Evolutionary conservation across 2,797 vertebrate genomes (phyloP).

Genomic region (Glyptemys insculpta): DNA sequence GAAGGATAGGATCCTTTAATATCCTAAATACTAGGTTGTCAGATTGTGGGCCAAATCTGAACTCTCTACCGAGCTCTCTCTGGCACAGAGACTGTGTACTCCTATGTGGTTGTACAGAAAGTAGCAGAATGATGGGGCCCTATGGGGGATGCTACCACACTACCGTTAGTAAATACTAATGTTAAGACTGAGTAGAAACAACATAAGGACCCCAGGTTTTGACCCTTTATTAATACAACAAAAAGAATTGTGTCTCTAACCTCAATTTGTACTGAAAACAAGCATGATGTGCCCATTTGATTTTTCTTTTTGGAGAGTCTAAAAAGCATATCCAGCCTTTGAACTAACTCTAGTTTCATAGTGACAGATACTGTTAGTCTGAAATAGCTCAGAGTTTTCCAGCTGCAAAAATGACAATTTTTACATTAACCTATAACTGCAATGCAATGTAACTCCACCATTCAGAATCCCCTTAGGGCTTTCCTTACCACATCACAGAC

Average conservation of each 20-base stretch:
- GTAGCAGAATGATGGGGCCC: not conserved
- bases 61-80: rapidly evolving
- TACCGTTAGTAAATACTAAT: not conserved
- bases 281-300: not conserved
- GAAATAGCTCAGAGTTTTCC: not conserved
- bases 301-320: not conserved
- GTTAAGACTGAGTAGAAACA: not conserved
- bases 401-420: not conserved
- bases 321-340: not conserved
- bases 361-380: not conserved
- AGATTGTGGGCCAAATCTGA: not conserved
- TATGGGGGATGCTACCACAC: not conserved
- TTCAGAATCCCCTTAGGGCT: not conserved
- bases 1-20: not conserved
- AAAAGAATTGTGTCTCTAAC: not conserved
- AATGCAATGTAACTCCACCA: not conserved
- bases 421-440: not conserved
- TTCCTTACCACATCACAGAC: not conserved
- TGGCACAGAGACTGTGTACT: not conserved
- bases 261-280: not conserved
- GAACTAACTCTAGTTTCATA: not conserved
- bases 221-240: not conserved
- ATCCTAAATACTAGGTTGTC: not conserved
- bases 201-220: not conserved
- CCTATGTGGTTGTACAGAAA: not conserved